A percentile compares a stretch with the other conserved stretches of the same genome.
Evolutionary conservation across 2,888 invertebrate species (phyloP).

Genomic region (Saturnia pavonia): DNA sequence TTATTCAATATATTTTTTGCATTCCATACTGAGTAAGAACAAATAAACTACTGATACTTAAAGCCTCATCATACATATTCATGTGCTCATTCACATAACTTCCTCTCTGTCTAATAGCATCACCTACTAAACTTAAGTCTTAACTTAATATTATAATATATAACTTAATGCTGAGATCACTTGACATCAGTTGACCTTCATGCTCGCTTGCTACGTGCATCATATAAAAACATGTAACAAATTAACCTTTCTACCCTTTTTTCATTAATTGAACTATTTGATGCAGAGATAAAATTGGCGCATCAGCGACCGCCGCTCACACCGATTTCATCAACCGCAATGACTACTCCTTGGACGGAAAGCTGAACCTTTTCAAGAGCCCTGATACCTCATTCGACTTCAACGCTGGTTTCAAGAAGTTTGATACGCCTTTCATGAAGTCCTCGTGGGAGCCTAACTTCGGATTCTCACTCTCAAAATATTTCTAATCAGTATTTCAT

Average conservation of each 20-base stretch:
- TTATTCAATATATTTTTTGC: neutral
- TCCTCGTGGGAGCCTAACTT: conserved; percentile 25
- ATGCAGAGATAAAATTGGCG: conserved; percentile 23
- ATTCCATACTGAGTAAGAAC: neutral
- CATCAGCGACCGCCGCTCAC: conserved; percentile 20
- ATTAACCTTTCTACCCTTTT: neutral
- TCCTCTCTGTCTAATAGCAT: neutral
- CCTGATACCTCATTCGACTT: conserved; percentile 27
- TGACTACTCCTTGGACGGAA: conserved; percentile 27
- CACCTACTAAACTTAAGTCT: neutral
- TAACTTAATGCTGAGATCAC: too few relatives aligned
- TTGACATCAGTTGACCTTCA: too few relatives aligned
- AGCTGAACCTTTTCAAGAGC: conserved; percentile 27
- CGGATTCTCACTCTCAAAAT: conserved; percentile 23
- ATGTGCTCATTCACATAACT: neutral
- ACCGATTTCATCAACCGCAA: conserved; percentile 28
- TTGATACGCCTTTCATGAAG: conserved; percentile 25
- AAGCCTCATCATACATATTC: neutral
- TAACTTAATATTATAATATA: too few relatives aligned
- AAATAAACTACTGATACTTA: neutral
- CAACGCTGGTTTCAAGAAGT: conserved; percentile 27
- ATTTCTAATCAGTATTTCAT: conserved; percentile 6
- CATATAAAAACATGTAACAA: neutral
- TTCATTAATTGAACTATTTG: neutral
- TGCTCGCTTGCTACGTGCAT: neutral